Evolutionary conservation across 2,113 vertebrate genomes (phyloP), one percentile per base, ranked within the genome.

Genomic region (Onychostoma macrolepis): DNA sequence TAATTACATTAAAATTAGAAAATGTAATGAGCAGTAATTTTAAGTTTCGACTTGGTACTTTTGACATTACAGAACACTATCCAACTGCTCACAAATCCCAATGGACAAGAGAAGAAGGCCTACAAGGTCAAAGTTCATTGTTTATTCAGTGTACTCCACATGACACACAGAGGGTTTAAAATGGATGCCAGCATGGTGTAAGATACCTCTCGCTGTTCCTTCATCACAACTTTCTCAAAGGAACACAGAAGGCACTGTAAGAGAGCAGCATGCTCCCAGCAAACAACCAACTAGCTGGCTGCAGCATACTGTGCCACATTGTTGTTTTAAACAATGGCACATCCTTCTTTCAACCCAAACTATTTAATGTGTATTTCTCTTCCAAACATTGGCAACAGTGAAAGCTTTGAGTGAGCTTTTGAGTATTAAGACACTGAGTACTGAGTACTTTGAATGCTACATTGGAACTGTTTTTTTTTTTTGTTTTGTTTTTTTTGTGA

Each of bases 161-260:
- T 53, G 45, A 67, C 17, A 7, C 41, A 50, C 33, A 33, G 8
- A 33, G 80, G 80, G 63, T 50, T 83, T 83, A 36, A 82, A 83
- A 83, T 69, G 61, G 26, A 83, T 72, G 12, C 45, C 45, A 72
- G 65, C 65, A 36, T 83, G 81, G n/a, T 72, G 26, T 53, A 69
- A 33, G 65, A 83, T 33, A 48, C 28, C 63, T 53, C 65, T n/a
- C 30, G 12, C 81, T 72, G 43, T 83, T 72, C 61, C 65, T 72
- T 65, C 81, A 53, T 83, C 65, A 41, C 83, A 84, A 28, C 48
- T 53, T 53, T 56, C 33, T 74, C 30, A 74, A 74, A 84, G 65
- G 3, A 58, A 74, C 48, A 84, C 45, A 53, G 13, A 53, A 56
- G 10, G 45, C 19, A 74, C 61, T 28, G 63, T 28, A 83, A 83